These are phyloP conservation scores for Caenorhabditis parvicauda DNA, from an alignment of 2,888 invertebrate genomes.

Conservation along the genomic window DNA sequence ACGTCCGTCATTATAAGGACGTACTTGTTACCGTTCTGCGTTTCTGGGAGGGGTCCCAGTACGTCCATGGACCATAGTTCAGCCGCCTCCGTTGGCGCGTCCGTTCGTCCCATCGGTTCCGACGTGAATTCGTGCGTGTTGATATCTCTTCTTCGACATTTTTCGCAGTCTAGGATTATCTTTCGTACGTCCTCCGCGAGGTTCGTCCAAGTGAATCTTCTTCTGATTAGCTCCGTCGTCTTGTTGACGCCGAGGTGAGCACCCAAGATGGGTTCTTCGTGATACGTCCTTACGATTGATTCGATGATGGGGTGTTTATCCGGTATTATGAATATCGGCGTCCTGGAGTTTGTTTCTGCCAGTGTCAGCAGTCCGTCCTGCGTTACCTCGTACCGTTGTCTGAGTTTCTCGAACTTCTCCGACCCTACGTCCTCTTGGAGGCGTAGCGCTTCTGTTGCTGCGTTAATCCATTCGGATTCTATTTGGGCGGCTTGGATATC, in stretches of 20 bases:
- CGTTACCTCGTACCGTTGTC: no score
- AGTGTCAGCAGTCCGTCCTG: no score
- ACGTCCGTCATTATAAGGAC: slow-evolving; percentile 8
- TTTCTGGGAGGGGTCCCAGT: slow-evolving; percentile 13
- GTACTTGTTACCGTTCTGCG: slow-evolving; percentile 9
- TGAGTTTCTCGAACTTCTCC: no score
- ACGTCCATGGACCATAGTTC: slow-evolving; percentile 13
- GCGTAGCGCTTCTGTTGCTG: no score
- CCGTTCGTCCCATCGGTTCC: slow-evolving; percentile 10
- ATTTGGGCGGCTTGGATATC: no score
- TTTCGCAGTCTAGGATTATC: slow-evolving; percentile 3
- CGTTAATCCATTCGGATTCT: no score
- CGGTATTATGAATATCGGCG: no score
- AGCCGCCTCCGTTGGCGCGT: slow-evolving; percentile 1
- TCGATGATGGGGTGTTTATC: no score
- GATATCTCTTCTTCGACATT: slow-evolving; percentile 10
- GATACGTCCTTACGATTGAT: no score
- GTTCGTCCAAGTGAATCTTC: slow-evolving; percentile 10
- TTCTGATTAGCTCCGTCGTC: slow-evolving; percentile 2
- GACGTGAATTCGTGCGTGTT: slow-evolving; percentile 7
- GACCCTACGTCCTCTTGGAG: no score
- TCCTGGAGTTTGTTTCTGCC: no score
- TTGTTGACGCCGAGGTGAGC: slow-evolving; percentile 15
- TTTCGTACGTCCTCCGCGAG: slow-evolving; percentile 5
- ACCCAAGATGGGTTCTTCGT: slow-evolving; percentile 1